Evolutionary conservation across 1,140 invertebrate species (phyloP), one percentile per base, ranked within the genome.

Genomic region (Oscheius sp.): DNA sequence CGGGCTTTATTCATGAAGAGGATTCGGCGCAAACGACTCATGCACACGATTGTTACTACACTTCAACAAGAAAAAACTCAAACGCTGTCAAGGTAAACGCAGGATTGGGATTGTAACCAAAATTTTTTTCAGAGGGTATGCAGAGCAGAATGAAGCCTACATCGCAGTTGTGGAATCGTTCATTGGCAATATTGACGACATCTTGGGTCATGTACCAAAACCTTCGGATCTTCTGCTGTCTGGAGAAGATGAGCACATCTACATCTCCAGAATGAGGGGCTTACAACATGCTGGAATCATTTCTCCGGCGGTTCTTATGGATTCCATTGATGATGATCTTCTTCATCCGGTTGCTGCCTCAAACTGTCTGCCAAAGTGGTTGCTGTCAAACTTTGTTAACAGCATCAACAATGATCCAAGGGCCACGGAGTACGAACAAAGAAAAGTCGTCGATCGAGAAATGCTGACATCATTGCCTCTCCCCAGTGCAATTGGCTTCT

Each of bases 181-280:
- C 28, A 65, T 65, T 55, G 58, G 62, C 28, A 65, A 38, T 29
- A 65, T 65, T 29, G 62, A 65, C 23, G 62, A 65, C 58, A 45
- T 65, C 15, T 23, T 65, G 58, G 62, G 62, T n/a, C 55, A 58
- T 58, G 23, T 7, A 58, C 7, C 28, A 7, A 58, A 58, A 29
- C 55, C 20, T 10, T 7, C 7, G 23, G 55, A 58, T 23, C 7
- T 58, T 13, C 7, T 10, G 23, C 55, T 20, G 7, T 7, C 7
- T 10, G 55, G 13, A 7, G 55, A 58, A 29, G 23, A 20, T 20
- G 7, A 7, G 55, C 7, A 29, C 20, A 7, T 29, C 13, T 10
- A 7, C 23, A 29, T 58, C 20, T 13, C 7, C 13, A 7, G 20
- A 7, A 10, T 20, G 7, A 20, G 55, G 20, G 55, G 23, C 7